Evolutionary conservation across 2,113 vertebrate species (phyloP).

Genomic region (Ibidorhyncha struthersii): DNA sequence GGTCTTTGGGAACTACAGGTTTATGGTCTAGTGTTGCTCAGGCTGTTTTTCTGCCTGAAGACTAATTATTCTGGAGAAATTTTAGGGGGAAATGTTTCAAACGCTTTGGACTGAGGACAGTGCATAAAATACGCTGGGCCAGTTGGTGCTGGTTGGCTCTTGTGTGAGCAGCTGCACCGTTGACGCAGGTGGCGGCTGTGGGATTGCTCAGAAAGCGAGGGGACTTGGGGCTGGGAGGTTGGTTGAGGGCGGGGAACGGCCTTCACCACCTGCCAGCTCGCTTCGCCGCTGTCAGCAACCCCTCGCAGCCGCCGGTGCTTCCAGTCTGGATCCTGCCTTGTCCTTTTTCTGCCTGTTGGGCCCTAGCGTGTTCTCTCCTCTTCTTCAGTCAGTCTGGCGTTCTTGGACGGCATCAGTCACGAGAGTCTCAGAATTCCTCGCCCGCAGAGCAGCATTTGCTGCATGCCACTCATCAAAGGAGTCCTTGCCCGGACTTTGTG

Average conservation of each 20-base stretch:
- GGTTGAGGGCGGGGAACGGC: background rate
- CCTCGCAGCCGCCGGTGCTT: background rate
- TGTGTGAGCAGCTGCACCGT: background rate
- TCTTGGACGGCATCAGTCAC: background rate
- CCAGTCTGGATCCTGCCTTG: background rate
- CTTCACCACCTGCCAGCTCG: background rate
- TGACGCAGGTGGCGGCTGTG: background rate
- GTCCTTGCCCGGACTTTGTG: background rate
- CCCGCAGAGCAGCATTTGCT: background rate
- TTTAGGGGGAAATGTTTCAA: background rate
- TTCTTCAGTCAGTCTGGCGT: background rate
- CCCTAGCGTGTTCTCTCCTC: background rate
- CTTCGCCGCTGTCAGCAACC: background rate
- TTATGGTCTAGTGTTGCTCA: background rate
- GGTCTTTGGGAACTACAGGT: background rate
- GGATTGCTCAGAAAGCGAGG: background rate
- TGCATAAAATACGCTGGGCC: background rate
- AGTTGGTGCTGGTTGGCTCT: background rate
- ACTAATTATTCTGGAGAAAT: background rate
- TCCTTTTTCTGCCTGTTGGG: background rate
- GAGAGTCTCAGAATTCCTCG: background rate
- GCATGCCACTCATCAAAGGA: accelerated
- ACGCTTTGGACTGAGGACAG: background rate
- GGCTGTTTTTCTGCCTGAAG: background rate
- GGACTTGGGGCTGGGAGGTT: background rate